Evolutionary conservation across 1,140 invertebrate genomes (phyloP).

Genomic region (Papilio polyxenes): DNA sequence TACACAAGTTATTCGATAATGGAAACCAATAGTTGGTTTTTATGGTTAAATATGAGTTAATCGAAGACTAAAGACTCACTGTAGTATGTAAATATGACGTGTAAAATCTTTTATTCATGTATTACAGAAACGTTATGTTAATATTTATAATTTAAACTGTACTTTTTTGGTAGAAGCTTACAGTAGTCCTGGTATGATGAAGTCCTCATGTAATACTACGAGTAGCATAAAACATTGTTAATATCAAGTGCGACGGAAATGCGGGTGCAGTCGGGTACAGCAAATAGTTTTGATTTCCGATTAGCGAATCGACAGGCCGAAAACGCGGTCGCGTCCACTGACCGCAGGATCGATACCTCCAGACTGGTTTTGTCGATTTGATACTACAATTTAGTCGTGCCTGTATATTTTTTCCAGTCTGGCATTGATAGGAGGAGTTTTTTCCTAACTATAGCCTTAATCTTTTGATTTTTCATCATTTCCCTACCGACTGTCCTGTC

Average conservation of each 20-base stretch:
- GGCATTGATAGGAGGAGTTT: background rate
- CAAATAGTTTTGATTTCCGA: slow-evolving; percentile 12
- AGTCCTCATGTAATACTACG: background rate
- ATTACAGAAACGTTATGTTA: no score
- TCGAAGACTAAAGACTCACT: no score
- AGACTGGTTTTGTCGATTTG: background rate
- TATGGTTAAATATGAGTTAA: no score
- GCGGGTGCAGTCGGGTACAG: background rate
- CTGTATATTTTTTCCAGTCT: background rate
- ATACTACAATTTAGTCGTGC: background rate
- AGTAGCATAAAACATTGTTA: background rate
- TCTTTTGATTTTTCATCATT: background rate
- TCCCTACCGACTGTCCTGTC: no score
- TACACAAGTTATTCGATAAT: no score
- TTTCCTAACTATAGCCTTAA: background rate
- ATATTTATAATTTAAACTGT: no score
- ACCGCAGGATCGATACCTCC: background rate
- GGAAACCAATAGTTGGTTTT: no score
- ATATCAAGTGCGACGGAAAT: slow-evolving; percentile 8
- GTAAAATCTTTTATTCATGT: no score
- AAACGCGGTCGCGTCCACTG: background rate
- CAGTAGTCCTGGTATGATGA: no score
- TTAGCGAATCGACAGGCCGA: slow-evolving; percentile 14
- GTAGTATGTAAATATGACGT: no score
- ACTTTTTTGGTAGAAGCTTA: no score